phyloP scores from a whole-genome alignment of 92 coral and sea anemone species.

The Porites evermanni region DNA sequence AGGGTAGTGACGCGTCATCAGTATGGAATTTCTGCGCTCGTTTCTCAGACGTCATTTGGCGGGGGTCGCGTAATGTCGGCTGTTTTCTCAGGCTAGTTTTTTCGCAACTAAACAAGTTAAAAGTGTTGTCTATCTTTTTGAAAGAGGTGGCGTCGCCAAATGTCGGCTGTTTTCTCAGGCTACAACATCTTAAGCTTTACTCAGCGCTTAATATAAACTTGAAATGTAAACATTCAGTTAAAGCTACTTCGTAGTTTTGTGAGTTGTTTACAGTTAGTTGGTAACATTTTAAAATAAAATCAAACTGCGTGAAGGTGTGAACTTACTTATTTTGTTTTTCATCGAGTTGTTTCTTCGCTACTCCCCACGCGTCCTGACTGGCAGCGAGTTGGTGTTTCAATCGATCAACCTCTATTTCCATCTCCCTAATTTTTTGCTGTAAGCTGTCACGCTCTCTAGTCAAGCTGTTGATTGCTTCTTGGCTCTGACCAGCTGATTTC shows the following conservation, averaged over 20 bases:
- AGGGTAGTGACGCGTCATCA: too few species aligned
- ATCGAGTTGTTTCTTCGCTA: conserved; percentile 74
- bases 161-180: too few species aligned
- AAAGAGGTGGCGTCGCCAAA: too few species aligned
- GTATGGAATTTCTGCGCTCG: too few species aligned
- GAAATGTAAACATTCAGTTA: neutral
- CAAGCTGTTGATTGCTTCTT: conserved; percentile 73
- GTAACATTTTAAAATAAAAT: neutral
- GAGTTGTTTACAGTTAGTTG: neutral
- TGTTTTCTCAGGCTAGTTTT: too few species aligned
- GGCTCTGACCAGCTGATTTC: conserved; percentile 83
- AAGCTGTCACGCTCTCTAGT: conserved; percentile 83
- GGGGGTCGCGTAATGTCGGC: too few species aligned
- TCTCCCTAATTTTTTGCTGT: conserved; percentile 88
- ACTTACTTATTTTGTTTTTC: conserved; percentile 84
- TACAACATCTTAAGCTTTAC: too few species aligned
- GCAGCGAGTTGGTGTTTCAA: conserved; percentile 85
- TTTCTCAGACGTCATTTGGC: too few species aligned
- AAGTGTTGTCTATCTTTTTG: too few species aligned
- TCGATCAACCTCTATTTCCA: conserved; percentile 84
- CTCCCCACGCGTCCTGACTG: conserved; percentile 98
- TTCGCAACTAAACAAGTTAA: too few species aligned
- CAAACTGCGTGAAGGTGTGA: neutral
- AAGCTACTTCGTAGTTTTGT: neutral
- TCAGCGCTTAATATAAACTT: too few species aligned